Evolutionary conservation across 2,888 invertebrate genomes (phyloP), one percentile per base, ranked within the genome.

Genomic region (Cyaniris semiargus): DNA sequence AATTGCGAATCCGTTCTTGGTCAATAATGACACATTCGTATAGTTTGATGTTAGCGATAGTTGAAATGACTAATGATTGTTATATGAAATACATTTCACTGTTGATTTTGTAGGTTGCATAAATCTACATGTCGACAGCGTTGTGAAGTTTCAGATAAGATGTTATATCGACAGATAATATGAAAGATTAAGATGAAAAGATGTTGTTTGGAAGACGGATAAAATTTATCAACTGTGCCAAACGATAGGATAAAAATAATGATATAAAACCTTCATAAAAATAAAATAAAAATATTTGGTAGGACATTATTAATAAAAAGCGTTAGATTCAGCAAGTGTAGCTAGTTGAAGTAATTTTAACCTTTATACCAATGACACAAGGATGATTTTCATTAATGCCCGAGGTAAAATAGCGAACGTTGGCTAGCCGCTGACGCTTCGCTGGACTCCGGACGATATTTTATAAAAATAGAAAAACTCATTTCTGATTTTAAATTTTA

Each of bases 401-500:
- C 53, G 53, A 53, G 53, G 53, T 53, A 18, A 18, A 53, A 53
- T 53, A 53, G 53, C 4, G 48, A 48, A 48, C 15, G 53, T 66
- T 18, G 66, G 27, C 15, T 18, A 66, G 15, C 15, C 66, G 18
- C 27, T 31, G 66, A 66, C 66, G 66, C 27, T 66, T 27, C 66
- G 27, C 27, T 66, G 66, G 66, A 66, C 15, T 66, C 66, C 31
- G 66, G 66, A 18, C 66, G 66, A 66, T 66, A 10, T 66, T 23
- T 71, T 2, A 48, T 72, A 44, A 72, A 72, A 72, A 72, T 72
- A 38, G 74, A 74, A 53, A 74, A 18, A 74, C 74, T 53, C 27
- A 72, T 23, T 48, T 74, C 74, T 74, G 23, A 76, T 74, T 75
- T 70, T 23, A 53, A 77, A 72, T 44, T 58, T 77, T 78, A 79